Conservation (phyloP, 64 coral and sea anemone genomes). For the Actinia equina region DNA sequence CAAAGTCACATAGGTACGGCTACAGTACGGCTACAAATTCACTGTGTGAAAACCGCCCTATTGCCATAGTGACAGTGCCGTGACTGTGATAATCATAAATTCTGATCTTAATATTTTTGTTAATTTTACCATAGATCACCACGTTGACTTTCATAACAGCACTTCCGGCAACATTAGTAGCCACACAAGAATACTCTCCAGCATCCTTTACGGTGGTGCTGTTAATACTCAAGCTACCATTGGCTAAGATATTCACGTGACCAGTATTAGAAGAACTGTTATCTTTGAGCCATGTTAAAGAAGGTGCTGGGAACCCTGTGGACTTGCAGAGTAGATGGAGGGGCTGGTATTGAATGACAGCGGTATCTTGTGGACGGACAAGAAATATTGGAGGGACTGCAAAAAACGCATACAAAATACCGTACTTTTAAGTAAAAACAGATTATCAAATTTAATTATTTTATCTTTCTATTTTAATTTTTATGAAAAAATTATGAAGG, state of each 20-base stretch:
- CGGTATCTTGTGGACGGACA: constrained; percentile 42
- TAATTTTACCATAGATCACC: constrained; percentile 57
- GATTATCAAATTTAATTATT: neutral
- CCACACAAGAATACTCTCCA: constrained; percentile 69
- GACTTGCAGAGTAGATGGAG: constrained; percentile 65
- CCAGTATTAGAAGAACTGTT: constrained; percentile 39
- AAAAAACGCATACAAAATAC: neutral
- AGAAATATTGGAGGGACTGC: constrained; percentile 77
- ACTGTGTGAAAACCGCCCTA: too few species aligned
- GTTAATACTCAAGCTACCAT: constrained; percentile 65
- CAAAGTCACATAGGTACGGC: too few species aligned
- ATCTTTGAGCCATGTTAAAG: constrained; percentile 66
- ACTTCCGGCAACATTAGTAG: constrained; percentile 66
- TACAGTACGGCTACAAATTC: too few species aligned
- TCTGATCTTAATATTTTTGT: neutral
- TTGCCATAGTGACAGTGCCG: neutral
- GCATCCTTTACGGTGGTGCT: constrained; percentile 51
- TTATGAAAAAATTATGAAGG: neutral
- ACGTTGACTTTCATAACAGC: constrained; percentile 17
- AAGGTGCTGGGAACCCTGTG: constrained; percentile 64
- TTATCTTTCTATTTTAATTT: too few species aligned
- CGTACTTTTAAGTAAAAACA: neutral
- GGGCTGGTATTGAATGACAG: constrained; percentile 38
- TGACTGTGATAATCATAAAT: neutral
- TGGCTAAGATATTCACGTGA: constrained; percentile 47